Evolutionary conservation across 2,113 vertebrate species (phyloP).

Genomic region (Semnornis frantzii): DNA sequence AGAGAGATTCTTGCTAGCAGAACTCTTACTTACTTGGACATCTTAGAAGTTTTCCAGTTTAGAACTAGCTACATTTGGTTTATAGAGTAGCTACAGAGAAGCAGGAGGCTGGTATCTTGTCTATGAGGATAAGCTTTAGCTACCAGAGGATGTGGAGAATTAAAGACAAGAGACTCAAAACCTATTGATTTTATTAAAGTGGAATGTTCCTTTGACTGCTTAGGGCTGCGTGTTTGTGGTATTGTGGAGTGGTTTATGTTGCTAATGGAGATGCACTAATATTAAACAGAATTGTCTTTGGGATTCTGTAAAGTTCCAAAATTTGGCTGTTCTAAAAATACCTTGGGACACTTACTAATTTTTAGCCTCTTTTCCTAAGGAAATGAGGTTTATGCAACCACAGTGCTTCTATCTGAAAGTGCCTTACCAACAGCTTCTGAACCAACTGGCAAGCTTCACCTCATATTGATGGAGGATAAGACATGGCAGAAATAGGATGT

Average conservation of each 20-base stretch:
- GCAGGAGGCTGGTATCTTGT: background rate
- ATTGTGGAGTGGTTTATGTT: background rate
- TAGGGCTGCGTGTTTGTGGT: background rate
- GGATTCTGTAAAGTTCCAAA: background rate
- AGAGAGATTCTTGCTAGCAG: background rate
- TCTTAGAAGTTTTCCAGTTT: background rate
- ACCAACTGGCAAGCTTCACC: background rate
- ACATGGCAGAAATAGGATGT: background rate
- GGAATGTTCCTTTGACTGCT: background rate
- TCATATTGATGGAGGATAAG: background rate
- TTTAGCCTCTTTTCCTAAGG: conserved; percentile 3
- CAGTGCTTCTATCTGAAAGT: background rate
- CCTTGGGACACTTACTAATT: background rate
- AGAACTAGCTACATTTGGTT: background rate
- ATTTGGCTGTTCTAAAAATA: conserved; percentile 11
- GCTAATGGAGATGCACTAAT: background rate
- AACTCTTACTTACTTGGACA: background rate
- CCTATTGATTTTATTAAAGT: background rate
- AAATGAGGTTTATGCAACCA: conserved; percentile 36
- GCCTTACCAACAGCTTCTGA: background rate
- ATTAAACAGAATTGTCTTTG: background rate
- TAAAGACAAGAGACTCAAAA: background rate
- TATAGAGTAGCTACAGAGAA: background rate
- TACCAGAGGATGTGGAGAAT: background rate
- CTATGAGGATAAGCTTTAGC: background rate